Percentiles rank a stretch among this genome's conserved stretches.
Conservation (phyloP, 1,140 invertebrate genomes). For the Acromyrmex echinatior region DNA sequence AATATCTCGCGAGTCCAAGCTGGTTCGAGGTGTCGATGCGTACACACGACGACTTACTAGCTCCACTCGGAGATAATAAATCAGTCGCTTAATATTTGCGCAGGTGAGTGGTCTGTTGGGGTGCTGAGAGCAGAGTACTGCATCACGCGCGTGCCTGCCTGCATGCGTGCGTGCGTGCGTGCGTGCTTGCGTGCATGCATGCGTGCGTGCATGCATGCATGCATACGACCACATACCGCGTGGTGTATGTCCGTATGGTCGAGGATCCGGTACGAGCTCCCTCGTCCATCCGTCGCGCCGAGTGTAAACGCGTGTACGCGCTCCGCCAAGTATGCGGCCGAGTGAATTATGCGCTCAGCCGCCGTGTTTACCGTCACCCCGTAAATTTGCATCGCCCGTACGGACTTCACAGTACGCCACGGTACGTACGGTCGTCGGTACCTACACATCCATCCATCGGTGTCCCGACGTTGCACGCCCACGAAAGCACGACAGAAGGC, state of each 20-base stretch:
- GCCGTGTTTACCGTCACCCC: slow-evolving; percentile 71
- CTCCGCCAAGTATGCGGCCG: slow-evolving; percentile 64
- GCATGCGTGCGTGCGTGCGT: neutral
- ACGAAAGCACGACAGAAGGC: slow-evolving; percentile 7
- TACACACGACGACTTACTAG: slow-evolving; percentile 56
- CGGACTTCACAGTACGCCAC: slow-evolving; percentile 31
- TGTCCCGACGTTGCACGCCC: slow-evolving; percentile 28
- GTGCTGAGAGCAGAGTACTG: neutral
- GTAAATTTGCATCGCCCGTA: slow-evolving; percentile 70
- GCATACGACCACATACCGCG: neutral
- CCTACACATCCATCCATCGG: slow-evolving; percentile 48
- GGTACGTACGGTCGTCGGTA: slow-evolving; percentile 20
- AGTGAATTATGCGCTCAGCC: slow-evolving; percentile 72
- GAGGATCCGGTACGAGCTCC: neutral
- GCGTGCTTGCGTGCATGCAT: neutral
- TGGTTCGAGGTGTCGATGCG: slow-evolving; percentile 51
- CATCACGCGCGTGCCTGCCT: neutral
- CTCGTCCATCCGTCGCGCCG: slow-evolving; percentile 43
- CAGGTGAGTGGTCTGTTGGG: slow-evolving; percentile 1
- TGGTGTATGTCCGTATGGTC: neutral
- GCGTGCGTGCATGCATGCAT: neutral
- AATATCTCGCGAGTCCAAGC: neutral
- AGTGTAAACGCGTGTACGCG: slow-evolving; percentile 73
- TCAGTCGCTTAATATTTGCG: slow-evolving; percentile 21
- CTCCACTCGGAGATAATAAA: slow-evolving; percentile 31